Conservation (phyloP, 2,888 invertebrate genomes). For the Scaptomyza reducta region DNA sequence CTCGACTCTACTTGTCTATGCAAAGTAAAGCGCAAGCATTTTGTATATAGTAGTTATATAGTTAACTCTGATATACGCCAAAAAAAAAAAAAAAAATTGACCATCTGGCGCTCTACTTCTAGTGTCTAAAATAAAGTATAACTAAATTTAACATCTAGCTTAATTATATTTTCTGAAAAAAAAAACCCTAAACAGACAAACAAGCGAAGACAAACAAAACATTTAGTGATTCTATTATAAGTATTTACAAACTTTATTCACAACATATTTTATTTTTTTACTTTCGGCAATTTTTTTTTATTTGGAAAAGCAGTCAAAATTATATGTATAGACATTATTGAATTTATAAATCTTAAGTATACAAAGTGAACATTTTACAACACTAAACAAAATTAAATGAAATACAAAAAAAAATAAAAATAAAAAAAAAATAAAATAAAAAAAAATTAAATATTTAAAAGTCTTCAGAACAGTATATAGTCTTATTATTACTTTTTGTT, state of each 20-base stretch:
- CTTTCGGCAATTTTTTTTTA: constrained; percentile 61
- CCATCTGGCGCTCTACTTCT: constrained; percentile 70
- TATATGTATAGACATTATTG: constrained; percentile 73
- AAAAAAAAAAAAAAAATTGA: constrained; percentile 53
- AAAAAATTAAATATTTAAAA: constrained; percentile 31
- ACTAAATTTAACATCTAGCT: constrained; percentile 66
- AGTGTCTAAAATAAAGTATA: constrained; percentile 57
- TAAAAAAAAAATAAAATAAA: not conserved
- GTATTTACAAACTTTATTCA: constrained; percentile 43
- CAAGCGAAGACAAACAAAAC: constrained; percentile 73
- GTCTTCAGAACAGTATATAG: constrained; percentile 65
- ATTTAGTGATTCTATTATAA: constrained; percentile 80
- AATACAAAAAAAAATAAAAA: constrained; percentile 30
- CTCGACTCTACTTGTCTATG: constrained; percentile 66
- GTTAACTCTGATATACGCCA: constrained; percentile 48
- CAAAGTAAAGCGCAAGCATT: constrained; percentile 71
- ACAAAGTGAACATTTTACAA: constrained; percentile 32
- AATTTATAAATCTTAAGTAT: constrained; percentile 79
- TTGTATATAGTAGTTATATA: constrained; percentile 66
- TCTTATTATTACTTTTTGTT: constrained; percentile 68
- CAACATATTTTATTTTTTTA: constrained; percentile 20
- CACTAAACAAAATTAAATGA: constrained; percentile 56
- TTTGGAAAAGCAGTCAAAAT: constrained; percentile 60
- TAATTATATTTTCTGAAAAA: constrained; percentile 57
- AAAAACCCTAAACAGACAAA: constrained; percentile 58